Evolutionary conservation across 1,140 invertebrate genomes (phyloP), one percentile per base, ranked within the genome.

Genomic region (Heliconius hewitsoni): DNA sequence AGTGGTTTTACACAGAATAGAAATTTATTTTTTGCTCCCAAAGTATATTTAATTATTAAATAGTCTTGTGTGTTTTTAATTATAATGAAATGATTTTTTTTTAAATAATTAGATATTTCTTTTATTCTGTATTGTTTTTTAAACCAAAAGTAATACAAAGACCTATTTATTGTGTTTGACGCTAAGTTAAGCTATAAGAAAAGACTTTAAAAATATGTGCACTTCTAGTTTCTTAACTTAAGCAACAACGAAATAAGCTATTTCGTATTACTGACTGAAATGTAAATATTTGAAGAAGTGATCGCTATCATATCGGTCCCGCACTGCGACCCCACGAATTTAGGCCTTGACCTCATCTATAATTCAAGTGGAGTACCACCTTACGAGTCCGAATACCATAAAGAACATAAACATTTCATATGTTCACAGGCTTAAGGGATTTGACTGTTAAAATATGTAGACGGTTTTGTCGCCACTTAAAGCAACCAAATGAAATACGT

Each of bases 331-430:
- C 78, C 72, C 71, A 66, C 77, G 85, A 88, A 91, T 90, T 88
- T 84, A 88, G 87, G 90, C 81, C 85, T 86, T 86, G 88, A 89
- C 90, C 89, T 90, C 88, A 91, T 91, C 77, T 83, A 89, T 90
- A 91, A 91, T 91, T 87, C 86, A 91, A 50, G 80, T 8, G n/a
- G 60, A 30, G 60, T 66, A 82, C 78, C 77, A 83, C 78, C 80
- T 85, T 50, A 81, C 74, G 34, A 76, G 79, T 80, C 74, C 75
- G 57, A 81, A 76, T 80, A 82, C 83, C 84, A 82, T 86, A 81
- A 79, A 57, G 75, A 71, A 73, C 71, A 80, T 76, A 73, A 76
- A 76, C 70, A 76, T 66, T 71, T 71, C 19, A 76, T 16, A 57
- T 73, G 73, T 80, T 42, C 71, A 70, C 55, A 55, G 66, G 27